Conservation (phyloP, 2,888 invertebrate genomes). For the Pegoplata infirma region DNA sequence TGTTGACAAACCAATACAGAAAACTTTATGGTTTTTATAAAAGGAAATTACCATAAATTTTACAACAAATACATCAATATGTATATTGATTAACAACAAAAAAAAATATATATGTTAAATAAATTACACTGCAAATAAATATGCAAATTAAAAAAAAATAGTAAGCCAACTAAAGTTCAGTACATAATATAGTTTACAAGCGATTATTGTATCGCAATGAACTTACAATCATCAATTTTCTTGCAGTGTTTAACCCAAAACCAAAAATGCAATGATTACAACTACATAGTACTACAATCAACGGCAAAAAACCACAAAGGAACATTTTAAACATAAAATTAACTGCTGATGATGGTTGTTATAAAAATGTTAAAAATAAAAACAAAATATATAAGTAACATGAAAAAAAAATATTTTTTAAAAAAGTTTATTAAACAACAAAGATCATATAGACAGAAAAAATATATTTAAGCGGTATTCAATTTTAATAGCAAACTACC, state of each 20-base stretch:
- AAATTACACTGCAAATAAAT: neutral
- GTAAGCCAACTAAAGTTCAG: neutral
- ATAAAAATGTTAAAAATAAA: constrained; percentile 7
- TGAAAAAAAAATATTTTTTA: no score
- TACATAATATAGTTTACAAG: neutral
- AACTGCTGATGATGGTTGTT: constrained; percentile 4
- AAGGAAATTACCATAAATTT: constrained; percentile 20
- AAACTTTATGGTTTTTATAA: neutral
- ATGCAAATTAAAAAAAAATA: neutral
- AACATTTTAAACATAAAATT: constrained; percentile 23
- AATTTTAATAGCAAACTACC: no score
- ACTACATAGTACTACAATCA: constrained; percentile 31
- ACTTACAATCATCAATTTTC: neutral
- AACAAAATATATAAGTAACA: no score
- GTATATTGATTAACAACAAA: constrained; percentile 8
- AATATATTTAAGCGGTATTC: no score
- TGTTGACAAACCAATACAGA: constrained; percentile 9
- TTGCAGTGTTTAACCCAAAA: constrained; percentile 16
- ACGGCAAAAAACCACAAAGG: constrained; percentile 18
- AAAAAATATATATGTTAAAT: neutral
- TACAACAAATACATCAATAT: constrained; percentile 5
- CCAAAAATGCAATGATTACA: constrained; percentile 29
- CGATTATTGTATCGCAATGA: neutral
- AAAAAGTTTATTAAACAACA: no score
- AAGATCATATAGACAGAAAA: no score